Evolutionary conservation across 2,888 invertebrate genomes (phyloP).

Genomic region (Mylabris sibirica): DNA sequence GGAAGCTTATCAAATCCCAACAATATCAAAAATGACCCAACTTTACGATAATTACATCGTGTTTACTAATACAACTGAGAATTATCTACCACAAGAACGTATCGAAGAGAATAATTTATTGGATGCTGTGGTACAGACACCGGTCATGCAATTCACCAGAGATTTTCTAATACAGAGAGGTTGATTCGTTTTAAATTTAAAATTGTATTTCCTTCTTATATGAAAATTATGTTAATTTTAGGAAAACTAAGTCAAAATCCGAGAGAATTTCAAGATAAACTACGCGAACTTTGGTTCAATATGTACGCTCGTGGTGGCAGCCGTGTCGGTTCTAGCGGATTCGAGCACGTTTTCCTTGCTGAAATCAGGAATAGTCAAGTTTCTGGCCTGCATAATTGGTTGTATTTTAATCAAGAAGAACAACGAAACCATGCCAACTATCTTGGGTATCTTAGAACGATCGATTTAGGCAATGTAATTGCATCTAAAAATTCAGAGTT

Average conservation of each 20-base stretch:
- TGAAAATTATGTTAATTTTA: conserved; percentile 49
- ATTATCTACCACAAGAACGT: conserved; percentile 77
- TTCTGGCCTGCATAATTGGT: conserved; percentile 90
- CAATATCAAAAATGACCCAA: conserved; percentile 75
- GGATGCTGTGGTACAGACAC: conserved; percentile 77
- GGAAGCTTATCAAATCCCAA: conserved; percentile 71
- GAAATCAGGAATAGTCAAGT: conserved; percentile 83
- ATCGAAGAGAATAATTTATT: conserved; percentile 82
- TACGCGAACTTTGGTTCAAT: conserved; percentile 80
- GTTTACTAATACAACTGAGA: conserved; percentile 76
- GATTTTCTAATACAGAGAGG: conserved; percentile 70
- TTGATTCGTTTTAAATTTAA: conserved; percentile 36
- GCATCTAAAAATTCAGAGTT: conserved; percentile 12
- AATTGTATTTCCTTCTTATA: conserved; percentile 9
- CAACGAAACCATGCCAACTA: conserved; percentile 74
- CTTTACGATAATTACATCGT: conserved; percentile 88
- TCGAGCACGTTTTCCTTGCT: conserved; percentile 91
- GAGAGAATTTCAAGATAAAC: conserved; percentile 74
- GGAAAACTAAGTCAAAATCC: conserved; percentile 71
- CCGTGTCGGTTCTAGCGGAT: conserved; percentile 85
- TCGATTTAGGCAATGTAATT: conserved; percentile 75
- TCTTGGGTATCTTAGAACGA: conserved; percentile 78
- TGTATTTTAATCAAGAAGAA: conserved; percentile 84
- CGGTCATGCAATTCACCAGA: conserved; percentile 77
- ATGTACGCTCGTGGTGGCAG: conserved; percentile 83